A percentile compares a stretch with the other conserved stretches of the same genome.
Evolutionary conservation across 2,113 vertebrate genomes (phyloP).

Genomic region (Callopanchax toddi): DNA sequence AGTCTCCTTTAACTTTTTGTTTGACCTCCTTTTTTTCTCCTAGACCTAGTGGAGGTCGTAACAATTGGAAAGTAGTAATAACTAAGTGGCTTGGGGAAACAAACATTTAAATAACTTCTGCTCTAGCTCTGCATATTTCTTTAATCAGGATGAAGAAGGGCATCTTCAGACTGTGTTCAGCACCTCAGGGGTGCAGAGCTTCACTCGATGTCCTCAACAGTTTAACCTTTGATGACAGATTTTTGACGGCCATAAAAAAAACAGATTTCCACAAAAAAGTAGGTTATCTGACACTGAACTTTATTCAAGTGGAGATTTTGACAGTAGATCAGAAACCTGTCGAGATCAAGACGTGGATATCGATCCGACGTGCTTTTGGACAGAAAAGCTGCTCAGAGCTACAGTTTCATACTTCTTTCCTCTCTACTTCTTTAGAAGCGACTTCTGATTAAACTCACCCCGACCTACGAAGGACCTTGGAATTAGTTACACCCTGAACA

Average conservation of each 20-base stretch:
- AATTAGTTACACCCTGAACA: constrained; percentile 25
- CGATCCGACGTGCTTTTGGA: not conserved
- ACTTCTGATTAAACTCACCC: constrained; percentile 13
- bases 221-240: not conserved
- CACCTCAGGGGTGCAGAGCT: not conserved
- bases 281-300: not conserved
- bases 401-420: not conserved
- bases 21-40: no score
- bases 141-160: not conserved
- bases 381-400: not conserved
- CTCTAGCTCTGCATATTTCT: constrained; percentile 1
- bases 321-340: not conserved
- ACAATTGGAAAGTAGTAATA: no score
- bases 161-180: not conserved
- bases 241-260: not conserved
- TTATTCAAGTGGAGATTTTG: not conserved
- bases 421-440: not conserved
- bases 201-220: not conserved
- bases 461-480: constrained; percentile 32
- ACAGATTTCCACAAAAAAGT: not conserved
- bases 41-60: no score
- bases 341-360: not conserved
- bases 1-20: no score
- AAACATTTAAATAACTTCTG: not conserved
- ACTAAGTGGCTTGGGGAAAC: no score